phyloP scores from a whole-genome alignment of 2,113 vertebrate genomes.

The Callionymus lyra region DNA sequence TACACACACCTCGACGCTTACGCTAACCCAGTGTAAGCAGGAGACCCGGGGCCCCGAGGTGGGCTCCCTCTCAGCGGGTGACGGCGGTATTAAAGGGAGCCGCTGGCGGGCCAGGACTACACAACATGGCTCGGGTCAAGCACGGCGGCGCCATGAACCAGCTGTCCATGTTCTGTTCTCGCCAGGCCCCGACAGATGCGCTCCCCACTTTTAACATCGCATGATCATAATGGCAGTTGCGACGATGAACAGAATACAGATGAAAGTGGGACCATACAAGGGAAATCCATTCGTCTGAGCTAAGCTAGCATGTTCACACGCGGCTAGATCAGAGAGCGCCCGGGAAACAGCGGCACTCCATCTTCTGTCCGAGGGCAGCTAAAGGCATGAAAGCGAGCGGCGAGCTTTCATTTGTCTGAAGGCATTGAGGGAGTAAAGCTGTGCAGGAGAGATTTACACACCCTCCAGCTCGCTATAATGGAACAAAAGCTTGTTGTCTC shows the following conservation, averaged over 20 bases:
- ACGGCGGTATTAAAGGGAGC: conserved; percentile 52
- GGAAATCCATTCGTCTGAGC: conserved; percentile 41
- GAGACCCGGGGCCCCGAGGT: conserved; percentile 57
- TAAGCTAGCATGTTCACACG: conserved; percentile 33
- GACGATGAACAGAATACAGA: too few relatives aligned
- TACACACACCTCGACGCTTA: conserved; percentile 33
- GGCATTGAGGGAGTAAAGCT: conserved; percentile 54
- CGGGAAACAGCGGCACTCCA: conserved; percentile 55
- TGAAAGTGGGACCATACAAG: conserved; percentile 36
- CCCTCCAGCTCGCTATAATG: conserved; percentile 56
- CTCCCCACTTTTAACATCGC: too few relatives aligned
- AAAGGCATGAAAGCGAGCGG: conserved; percentile 61
- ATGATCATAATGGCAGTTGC: too few relatives aligned
- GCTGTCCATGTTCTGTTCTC: conserved; percentile 68
- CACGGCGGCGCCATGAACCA: conserved; percentile 68
- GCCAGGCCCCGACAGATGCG: too few relatives aligned
- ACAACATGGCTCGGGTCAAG: conserved; percentile 65
- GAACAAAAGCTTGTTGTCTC: conserved; percentile 72
- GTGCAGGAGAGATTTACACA: conserved; percentile 50
- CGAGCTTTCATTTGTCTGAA: conserved; percentile 66
- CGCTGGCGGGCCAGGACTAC: conserved; percentile 52
- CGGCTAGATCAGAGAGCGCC: conserved; percentile 46
- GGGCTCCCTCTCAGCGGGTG: conserved; percentile 63
- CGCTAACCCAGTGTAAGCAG: conserved; percentile 44
- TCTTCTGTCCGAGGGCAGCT: conserved; percentile 57